phyloP scores from a whole-genome alignment of 1,140 invertebrate genomes.

The Muscidifurax raptorellus region DNA sequence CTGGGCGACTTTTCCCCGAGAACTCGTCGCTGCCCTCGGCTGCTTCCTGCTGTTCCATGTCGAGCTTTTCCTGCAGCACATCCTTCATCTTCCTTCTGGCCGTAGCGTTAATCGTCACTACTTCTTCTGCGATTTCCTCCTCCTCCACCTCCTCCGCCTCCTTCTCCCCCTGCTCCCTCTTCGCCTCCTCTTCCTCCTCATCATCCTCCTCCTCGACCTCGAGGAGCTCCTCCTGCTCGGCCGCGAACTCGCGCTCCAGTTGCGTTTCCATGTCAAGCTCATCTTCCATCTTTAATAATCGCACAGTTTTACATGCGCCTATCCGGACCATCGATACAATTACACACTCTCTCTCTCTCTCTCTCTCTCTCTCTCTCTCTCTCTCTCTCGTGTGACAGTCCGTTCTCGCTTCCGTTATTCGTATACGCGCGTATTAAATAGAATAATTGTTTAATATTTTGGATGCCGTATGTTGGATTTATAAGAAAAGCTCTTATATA shows the following conservation, averaged over 20 bases:
- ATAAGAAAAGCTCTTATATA: background rate
- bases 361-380: background rate
- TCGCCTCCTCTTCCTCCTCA: conserved; percentile 84
- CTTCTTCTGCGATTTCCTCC: background rate
- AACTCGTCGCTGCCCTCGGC: conserved; percentile 59
- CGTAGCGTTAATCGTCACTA: conserved; percentile 77
- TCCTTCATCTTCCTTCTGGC: conserved; percentile 84
- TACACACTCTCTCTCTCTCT: background rate
- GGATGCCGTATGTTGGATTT: too few species aligned
- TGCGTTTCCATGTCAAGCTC: conserved; percentile 94
- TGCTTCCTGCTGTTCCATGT: conserved; percentile 55
- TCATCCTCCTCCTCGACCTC: conserved; percentile 85
- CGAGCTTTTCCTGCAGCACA: conserved; percentile 68
- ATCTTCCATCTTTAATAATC: conserved; percentile 85
- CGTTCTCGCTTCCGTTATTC: background rate
- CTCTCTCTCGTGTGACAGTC: too few species aligned
- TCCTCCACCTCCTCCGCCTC: conserved; percentile 82
- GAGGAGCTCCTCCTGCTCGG: conserved; percentile 77
- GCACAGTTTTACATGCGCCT: conserved; percentile 2
- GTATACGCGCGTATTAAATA: background rate
- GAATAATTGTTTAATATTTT: too few species aligned
- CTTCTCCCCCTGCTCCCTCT: conserved; percentile 84
- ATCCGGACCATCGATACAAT: background rate
- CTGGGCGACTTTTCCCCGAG: conserved; percentile 58
- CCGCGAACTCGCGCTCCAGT: conserved; percentile 85